Base-by-base conservation (phyloP, 1,140 invertebrate genomes). In the Magallana ariakensis region DNA sequence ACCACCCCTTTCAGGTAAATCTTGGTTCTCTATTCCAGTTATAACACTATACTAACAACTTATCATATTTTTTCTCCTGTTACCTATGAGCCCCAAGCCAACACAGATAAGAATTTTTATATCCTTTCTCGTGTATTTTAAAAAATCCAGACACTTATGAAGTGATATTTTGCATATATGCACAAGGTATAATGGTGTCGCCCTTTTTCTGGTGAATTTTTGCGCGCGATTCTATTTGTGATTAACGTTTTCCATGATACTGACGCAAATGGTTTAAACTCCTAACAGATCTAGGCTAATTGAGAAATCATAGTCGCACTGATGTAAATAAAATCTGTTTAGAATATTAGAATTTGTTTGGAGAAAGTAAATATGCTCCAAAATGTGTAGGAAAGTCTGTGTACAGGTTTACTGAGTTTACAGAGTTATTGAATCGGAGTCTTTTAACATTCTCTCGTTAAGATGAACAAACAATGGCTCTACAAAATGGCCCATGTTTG, bases 291-390 rank as follows among this genome's bases (percentile, higher is more conserved):
- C 16, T 54, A 54, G 80, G 80, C 80, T 82, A 82, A 82, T 82
- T 82, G 80, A 55, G 13, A 55, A 55, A 56, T 82, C 54, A 81
- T 81, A 54, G 80, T n/a, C 46, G 6, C 80, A 82, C n/a, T 56
- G 80, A 82, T 82, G 46, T 56, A 56, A 82, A 56, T 55, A 82
- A 82, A 19, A 55, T 82, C 80, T 82, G 80, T 82, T 82, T 82
- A 54, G 54, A 82, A 82, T 82, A 55, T 56, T 56, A 82, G 80
- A 56, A 54, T 75, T 82, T 82, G 53, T 82, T 82, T 82, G 80
- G 54, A n/a, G 80, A 82, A 82, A 55, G 80, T 82, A 82, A 82
- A 82, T 82, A 82, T 82, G 54, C 80, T 16, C n/a, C 46, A 82
- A 55, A 82, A 19, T 82, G 15, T 54, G 11, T 55, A 82, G 54